Evolutionary conservation across 2,888 invertebrate genomes (phyloP).

Genomic region (Diadegma fenestrale): DNA sequence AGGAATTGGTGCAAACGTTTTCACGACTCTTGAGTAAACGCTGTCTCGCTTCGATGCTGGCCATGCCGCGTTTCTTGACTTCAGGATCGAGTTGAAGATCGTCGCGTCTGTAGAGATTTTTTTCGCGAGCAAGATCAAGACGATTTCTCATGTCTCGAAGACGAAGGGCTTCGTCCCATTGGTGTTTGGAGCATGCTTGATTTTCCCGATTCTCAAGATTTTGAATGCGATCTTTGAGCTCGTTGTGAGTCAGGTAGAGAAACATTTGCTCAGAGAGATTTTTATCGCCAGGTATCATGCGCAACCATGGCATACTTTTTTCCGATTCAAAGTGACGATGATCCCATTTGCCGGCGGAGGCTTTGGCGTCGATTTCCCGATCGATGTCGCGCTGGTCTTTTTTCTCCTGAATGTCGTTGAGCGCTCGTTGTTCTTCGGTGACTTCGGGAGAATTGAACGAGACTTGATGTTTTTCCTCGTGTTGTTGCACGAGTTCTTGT

Average conservation of each 20-base stretch:
- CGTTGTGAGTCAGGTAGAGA: conserved; percentile 78
- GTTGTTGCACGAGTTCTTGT: background rate
- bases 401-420: conserved; percentile 1
- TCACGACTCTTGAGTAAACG: conserved; percentile 74
- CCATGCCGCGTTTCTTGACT: conserved; percentile 72
- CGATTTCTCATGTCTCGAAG: conserved; percentile 81
- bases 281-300: conserved; percentile 73
- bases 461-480: conserved; percentile 41
- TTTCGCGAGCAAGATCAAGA: conserved; percentile 78
- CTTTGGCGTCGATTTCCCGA: conserved; percentile 61
- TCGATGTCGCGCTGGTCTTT: conserved; percentile 60
- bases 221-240: conserved; percentile 77
- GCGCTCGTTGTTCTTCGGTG: background rate
- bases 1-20: conserved; percentile 73
- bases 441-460: conserved; percentile 10
- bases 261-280: conserved; percentile 78
- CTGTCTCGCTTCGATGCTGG: conserved; percentile 75
- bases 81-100: conserved; percentile 76
- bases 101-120: conserved; percentile 76
- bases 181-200: conserved; percentile 77
- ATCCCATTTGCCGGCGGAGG: conserved; percentile 61
- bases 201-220: conserved; percentile 78
- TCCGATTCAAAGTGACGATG: conserved; percentile 73
- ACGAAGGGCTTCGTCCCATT: conserved; percentile 81
- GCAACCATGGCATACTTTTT: conserved; percentile 74